These are phyloP conservation scores for Tinea semifulvella DNA, from an alignment of 2,888 invertebrate genomes.

Conservation along the genomic window DNA sequence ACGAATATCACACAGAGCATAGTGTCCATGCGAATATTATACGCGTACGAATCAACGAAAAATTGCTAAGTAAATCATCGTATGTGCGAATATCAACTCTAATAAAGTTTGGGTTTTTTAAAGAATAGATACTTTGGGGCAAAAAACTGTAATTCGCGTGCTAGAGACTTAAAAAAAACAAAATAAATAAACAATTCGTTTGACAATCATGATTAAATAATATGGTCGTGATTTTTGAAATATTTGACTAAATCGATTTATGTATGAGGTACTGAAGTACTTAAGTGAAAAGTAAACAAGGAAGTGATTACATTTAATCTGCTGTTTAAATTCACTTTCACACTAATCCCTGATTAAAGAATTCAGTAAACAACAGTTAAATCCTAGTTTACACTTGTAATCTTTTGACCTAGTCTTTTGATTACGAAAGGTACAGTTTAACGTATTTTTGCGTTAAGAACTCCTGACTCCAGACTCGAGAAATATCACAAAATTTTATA, in stretches of 20 bases:
- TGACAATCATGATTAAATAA: neutral
- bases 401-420: constrained; percentile 8
- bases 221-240: constrained; percentile 2
- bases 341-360: constrained; percentile 6
- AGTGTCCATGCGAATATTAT: no score
- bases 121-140: no score
- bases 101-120: no score
- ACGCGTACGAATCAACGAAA: no score
- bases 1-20: no score
- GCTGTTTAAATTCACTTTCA: constrained; percentile 7
- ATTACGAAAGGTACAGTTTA: constrained; percentile 6
- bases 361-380: constrained; percentile 1
- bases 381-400: constrained; percentile 4
- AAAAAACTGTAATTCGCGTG: no score
- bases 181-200: neutral
- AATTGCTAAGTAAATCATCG: no score
- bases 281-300: constrained; percentile 7
- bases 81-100: no score
- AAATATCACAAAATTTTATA: no score
- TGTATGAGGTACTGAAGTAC: neutral
- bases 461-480: no score
- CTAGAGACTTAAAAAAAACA: neutral
- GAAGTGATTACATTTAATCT: constrained; percentile 5
- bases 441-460: no score
- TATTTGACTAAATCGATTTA: neutral